phyloP scores from a whole-genome alignment of 1,140 invertebrate genomes.

The Ceratoteleas bidentatus region DNA sequence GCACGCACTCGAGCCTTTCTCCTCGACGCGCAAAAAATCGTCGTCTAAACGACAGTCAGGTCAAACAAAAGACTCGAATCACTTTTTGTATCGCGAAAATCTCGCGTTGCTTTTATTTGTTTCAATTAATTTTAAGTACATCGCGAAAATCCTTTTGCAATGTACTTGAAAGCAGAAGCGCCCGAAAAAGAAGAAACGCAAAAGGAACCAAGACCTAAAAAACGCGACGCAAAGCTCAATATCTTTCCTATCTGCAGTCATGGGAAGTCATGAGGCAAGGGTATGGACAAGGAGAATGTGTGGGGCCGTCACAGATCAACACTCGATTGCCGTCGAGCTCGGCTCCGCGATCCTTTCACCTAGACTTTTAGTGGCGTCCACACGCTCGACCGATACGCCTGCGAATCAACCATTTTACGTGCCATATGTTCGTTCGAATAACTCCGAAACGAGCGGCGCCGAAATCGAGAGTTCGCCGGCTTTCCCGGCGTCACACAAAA shows the following conservation, averaged over 20 bases:
- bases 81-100: no score
- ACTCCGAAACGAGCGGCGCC: not conserved
- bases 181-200: not conserved
- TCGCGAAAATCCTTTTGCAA: no score
- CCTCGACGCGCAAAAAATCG: no score
- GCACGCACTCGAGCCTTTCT: no score
- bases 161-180: no score
- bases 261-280: constrained; percentile 65
- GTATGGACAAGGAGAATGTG: constrained; percentile 66
- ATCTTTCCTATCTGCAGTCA: constrained; percentile 49
- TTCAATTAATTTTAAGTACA: no score
- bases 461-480: not conserved
- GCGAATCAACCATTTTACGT: constrained; percentile 43
- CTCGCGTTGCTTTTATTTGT: not conserved
- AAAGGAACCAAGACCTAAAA: not conserved
- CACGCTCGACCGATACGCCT: constrained; percentile 33
- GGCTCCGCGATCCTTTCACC: constrained; percentile 65
- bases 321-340: constrained; percentile 57
- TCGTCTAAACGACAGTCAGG: no score
- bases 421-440: not conserved
- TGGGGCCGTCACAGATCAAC: constrained; percentile 66
- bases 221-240: constrained; percentile 47
- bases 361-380: constrained; percentile 61
- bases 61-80: not conserved
- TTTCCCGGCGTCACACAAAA: constrained; percentile 9